Base-by-base conservation (phyloP, 2,888 invertebrate species). In the Ophonus ardosiacus region DNA sequence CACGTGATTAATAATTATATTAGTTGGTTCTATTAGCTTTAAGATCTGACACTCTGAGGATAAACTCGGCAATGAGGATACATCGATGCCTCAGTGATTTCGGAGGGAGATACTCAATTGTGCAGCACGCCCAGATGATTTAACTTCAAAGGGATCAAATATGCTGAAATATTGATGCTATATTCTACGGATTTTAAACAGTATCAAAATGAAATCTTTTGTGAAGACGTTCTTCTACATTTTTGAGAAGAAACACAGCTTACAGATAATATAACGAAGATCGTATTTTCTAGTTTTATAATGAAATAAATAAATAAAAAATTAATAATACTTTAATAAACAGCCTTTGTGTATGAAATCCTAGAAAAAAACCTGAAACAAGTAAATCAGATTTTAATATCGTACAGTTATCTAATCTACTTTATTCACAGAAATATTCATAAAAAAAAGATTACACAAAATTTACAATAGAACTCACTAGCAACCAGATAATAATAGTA, bases 1-100 rank as follows among this genome's bases (percentile, higher is more conserved):
- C 68, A 68, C 68, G 68, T 68, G 68, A 68, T 68, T 68, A 68
- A 68, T 68, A 68, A 68, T 68, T 68, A 68, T 68, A 68, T 68
- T 68, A 68, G 68, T 68, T 68, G n/a, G 68, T 68, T 68, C 68
- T 68, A 68, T 68, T 40, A 68, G 68, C 68, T 63, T 0, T 31
- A 7, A 31, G 68, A 31, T 31, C 38, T 68, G 31, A 68, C 68
- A 68, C 68, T 68, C 8, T 7, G 38, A 13, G 68, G 24, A 68
- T 31, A 68, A 31, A 15, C 68, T 68, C 68, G 3, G 31, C 68
- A 38, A 68, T 68, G 31, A 15, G n/a, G 68, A 38, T 31, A 68
- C 15, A 31, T 63, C n/a, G 38, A 31, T 38, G 38, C 24, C 21
- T 63, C 59, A 59, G 17, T 63, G 63, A 63, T 24, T 63, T 24